Conservation (phyloP, 2,797 vertebrate species). For the Atherinosoma microstoma region DNA sequence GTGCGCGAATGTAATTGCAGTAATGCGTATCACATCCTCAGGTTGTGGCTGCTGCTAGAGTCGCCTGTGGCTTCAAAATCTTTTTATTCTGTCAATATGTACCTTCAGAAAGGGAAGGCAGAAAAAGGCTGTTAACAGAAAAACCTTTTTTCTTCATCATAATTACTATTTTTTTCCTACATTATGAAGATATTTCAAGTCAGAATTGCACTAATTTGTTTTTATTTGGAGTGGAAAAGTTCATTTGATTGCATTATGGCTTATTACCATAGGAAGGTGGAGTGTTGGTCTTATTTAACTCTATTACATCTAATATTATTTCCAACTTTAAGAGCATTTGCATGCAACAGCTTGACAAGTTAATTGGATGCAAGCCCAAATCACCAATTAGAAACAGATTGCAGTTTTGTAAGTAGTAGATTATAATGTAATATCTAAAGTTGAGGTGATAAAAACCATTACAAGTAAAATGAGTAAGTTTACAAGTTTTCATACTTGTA, state of each 20-base stretch:
- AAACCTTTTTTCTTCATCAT: no score
- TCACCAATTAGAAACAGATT: background rate
- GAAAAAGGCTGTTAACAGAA: no score
- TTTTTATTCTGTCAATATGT: background rate
- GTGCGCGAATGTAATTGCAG: background rate
- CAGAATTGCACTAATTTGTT: no score
- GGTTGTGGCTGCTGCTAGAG: background rate
- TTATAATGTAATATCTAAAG: background rate
- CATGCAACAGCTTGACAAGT: background rate
- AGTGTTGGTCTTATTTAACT: no score
- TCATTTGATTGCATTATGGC: no score
- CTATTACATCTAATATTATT: background rate
- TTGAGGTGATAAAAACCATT: background rate
- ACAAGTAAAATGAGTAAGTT: background rate
- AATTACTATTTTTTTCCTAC: no score
- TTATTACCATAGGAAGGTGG: no score
- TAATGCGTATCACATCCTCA: background rate
- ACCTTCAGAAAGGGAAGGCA: background rate
- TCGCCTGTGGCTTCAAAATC: background rate
- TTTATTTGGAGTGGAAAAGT: no score
- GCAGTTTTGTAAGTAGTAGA: background rate
- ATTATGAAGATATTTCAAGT: no score
- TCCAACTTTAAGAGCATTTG: background rate
- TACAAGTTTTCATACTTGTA: background rate
- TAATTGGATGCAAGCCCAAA: background rate